phyloP scores from a whole-genome alignment of 35 echinoderm and acorn worm species.

The Nesometra sesokonis region DNA sequence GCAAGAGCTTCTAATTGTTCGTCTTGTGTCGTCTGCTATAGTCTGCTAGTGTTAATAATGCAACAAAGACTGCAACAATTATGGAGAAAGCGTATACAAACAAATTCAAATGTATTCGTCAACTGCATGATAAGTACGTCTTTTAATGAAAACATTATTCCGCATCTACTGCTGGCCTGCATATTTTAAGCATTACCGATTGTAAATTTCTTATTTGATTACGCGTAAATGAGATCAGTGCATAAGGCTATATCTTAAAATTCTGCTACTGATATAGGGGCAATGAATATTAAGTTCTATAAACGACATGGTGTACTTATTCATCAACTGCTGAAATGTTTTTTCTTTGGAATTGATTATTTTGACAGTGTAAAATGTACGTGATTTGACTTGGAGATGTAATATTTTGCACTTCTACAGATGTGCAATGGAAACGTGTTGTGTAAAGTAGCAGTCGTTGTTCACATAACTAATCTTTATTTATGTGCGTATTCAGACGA shows the following conservation, averaged over 20 bases:
- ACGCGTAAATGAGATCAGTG: neutral
- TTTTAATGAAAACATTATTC: slow-evolving; percentile 1
- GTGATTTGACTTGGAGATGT: neutral
- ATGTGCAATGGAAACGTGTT: neutral
- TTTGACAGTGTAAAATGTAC: neutral
- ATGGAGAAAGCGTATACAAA: neutral
- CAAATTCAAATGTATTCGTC: neutral
- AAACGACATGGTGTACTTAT: neutral
- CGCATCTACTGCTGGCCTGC: neutral
- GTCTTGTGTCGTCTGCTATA: neutral
- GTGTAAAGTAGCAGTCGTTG: neutral
- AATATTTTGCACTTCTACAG: neutral
- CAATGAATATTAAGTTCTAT: neutral
- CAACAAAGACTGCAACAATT: neutral
- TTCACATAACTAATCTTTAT: neutral
- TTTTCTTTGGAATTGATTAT: neutral
- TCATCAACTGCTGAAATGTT: neutral
- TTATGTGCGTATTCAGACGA: neutral
- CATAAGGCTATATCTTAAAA: neutral
- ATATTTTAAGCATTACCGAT: neutral
- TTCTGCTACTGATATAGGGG: neutral
- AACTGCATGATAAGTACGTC: neutral
- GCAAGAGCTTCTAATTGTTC: neutral
- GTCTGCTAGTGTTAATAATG: neutral
- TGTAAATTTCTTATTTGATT: neutral